Conservation (phyloP, 2,888 invertebrate species). For the Mythimna impura region DNA sequence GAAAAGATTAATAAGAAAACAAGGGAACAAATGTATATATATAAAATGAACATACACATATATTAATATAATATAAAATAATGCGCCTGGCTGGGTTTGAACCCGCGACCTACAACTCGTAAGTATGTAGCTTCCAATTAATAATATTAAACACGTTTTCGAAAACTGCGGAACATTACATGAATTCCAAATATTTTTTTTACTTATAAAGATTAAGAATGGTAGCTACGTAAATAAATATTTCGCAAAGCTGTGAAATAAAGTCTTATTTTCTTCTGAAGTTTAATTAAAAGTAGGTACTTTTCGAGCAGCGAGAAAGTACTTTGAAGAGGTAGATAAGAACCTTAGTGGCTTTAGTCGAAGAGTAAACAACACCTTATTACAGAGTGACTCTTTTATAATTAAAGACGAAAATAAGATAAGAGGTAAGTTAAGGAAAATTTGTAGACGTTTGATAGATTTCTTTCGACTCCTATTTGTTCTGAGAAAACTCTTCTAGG, state of each 20-base stretch:
- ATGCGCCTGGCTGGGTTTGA: too few relatives aligned
- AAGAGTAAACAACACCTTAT: conserved; percentile 57
- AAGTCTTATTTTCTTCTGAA: conserved; percentile 16
- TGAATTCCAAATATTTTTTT: background rate
- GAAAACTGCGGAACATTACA: too few relatives aligned
- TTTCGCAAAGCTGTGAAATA: conserved; percentile 4
- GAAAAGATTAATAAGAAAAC: too few relatives aligned
- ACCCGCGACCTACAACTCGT: too few relatives aligned
- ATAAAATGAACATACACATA: too few relatives aligned
- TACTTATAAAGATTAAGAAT: background rate
- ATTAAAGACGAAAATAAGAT: conserved; percentile 43
- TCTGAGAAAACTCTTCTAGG: background rate
- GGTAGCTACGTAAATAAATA: background rate
- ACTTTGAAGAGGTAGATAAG: conserved; percentile 46
- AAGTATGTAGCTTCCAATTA: too few relatives aligned
- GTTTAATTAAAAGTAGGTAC: conserved; percentile 52
- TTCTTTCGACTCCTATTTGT: background rate
- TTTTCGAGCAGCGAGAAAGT: conserved; percentile 32
- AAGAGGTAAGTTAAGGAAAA: conserved; percentile 21
- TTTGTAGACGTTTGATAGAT: conserved; percentile 10
- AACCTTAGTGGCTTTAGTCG: conserved; percentile 31
- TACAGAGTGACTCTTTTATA: conserved; percentile 44
- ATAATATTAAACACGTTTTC: too few relatives aligned
- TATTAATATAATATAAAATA: too few relatives aligned
- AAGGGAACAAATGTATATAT: too few relatives aligned